A percentile compares a stretch with the other conserved stretches of the same genome.
Conservation (phyloP, 2,797 vertebrate genomes). For the Pelodytes ibericus region DNA sequence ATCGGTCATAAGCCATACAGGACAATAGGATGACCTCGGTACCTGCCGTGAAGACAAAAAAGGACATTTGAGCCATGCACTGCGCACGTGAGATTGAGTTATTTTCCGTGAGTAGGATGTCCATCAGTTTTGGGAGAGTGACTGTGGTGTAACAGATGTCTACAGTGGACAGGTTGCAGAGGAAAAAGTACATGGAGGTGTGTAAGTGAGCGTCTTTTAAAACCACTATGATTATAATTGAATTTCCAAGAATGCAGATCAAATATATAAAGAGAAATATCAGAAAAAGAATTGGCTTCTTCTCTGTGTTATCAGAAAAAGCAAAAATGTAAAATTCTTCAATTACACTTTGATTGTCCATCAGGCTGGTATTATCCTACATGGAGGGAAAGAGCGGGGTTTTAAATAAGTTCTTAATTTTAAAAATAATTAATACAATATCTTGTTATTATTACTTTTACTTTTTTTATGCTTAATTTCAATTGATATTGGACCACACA, state of each 20-base stretch:
- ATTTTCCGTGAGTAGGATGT: background rate
- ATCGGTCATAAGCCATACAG: constrained; percentile 29
- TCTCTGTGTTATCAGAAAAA: background rate
- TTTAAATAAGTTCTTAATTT: too few species aligned
- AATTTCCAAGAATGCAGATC: background rate
- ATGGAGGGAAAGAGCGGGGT: too few species aligned
- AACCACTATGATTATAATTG: background rate
- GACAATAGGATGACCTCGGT: constrained; percentile 6
- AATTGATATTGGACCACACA: too few species aligned
- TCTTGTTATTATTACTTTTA: too few species aligned
- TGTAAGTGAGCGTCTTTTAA: background rate
- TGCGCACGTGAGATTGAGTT: background rate
- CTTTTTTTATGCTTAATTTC: too few species aligned
- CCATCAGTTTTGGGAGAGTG: constrained; percentile 20
- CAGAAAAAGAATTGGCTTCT: background rate
- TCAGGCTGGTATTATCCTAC: background rate
- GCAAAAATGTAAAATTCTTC: constrained; percentile 1
- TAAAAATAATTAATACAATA: too few species aligned
- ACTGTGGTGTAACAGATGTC: constrained; percentile 2
- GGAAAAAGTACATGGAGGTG: constrained; percentile 9
- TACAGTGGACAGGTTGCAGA: background rate
- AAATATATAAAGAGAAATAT: constrained; percentile 2
- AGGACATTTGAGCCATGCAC: constrained; percentile 29
- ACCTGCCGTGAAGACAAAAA: background rate
- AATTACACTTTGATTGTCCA: constrained; percentile 1